These are phyloP conservation scores for Orchesella cincta DNA, from an alignment of 1,140 invertebrate species.

Conservation along the genomic window DNA sequence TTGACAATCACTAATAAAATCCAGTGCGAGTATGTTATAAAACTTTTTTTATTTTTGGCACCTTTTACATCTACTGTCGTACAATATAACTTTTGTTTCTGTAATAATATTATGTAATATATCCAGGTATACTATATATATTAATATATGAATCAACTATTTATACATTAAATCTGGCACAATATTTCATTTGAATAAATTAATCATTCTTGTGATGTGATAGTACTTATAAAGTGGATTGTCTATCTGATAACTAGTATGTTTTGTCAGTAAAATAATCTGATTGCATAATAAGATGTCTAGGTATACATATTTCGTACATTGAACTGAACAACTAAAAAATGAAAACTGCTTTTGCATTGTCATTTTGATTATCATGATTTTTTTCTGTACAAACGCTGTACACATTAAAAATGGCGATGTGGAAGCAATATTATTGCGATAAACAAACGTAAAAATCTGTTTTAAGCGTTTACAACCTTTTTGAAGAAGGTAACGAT, in stretches of 20 bases:
- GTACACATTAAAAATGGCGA: background rate
- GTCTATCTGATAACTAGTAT: no score
- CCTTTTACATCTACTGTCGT: background rate
- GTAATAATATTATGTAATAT: no score
- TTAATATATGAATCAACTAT: no score
- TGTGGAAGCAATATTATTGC: background rate
- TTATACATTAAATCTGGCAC: background rate
- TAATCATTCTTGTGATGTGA: no score
- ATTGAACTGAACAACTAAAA: background rate
- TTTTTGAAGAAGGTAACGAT: background rate
- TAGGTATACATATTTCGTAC: background rate
- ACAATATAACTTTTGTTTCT: background rate
- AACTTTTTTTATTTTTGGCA: background rate
- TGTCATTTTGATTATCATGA: background rate
- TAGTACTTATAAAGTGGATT: no score
- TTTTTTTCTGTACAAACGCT: background rate
- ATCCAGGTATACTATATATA: no score
- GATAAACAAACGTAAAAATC: background rate
- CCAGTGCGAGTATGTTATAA: no score
- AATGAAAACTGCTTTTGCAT: background rate
- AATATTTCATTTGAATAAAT: no score
- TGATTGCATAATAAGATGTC: background rate
- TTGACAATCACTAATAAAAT: no score
- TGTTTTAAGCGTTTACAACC: background rate
- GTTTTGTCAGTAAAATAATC: background rate